Conservation (phyloP, 2,888 invertebrate species). For the Hydropsyche betteni region DNA sequence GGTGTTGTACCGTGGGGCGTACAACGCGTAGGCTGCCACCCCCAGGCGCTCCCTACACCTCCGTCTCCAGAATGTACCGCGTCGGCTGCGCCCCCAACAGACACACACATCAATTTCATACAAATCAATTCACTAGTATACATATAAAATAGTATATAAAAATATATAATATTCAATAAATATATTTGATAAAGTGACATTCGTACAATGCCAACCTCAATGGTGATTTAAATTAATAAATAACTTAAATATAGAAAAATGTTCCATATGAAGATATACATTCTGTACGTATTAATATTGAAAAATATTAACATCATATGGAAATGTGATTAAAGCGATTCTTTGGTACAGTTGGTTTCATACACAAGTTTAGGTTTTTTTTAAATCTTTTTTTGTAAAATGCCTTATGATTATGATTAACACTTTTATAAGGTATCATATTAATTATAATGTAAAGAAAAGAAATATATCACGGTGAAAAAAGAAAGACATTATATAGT, state of each 20-base stretch:
- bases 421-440: too few relatives aligned
- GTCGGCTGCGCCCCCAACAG: constrained; percentile 57
- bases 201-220: background rate
- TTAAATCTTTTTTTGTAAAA: too few relatives aligned
- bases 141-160: constrained; percentile 3
- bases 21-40: constrained; percentile 43
- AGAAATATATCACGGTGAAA: too few relatives aligned
- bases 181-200: background rate
- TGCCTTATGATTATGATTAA: too few relatives aligned
- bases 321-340: too few relatives aligned
- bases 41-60: constrained; percentile 62
- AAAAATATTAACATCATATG: background rate
- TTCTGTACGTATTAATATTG: too few relatives aligned
- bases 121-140: constrained; percentile 24
- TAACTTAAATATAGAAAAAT: too few relatives aligned
- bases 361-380: too few relatives aligned
- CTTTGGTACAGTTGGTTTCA: too few relatives aligned
- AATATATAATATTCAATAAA: background rate
- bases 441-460: too few relatives aligned
- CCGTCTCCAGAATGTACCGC: constrained; percentile 66
- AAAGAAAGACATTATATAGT: too few relatives aligned
- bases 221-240: background rate
- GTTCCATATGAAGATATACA: too few relatives aligned
- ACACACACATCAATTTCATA: constrained; percentile 40
- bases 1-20: constrained; percentile 51